Evolutionary conservation across 1,140 invertebrate species (phyloP).

Genomic region (Patella vulgata): DNA sequence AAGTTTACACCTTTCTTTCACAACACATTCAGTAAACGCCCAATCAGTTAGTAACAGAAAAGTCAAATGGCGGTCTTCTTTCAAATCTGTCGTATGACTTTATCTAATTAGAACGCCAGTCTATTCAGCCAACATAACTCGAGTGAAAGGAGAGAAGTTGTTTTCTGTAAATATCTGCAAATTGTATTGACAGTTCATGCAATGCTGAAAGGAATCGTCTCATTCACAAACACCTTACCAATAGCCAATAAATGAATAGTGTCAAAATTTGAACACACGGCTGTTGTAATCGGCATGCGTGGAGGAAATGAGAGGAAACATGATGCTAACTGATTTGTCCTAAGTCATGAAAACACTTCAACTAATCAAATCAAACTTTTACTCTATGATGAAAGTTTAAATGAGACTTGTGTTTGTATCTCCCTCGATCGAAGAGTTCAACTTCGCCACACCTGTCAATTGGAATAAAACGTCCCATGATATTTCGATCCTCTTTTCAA

Average conservation of each 20-base stretch:
- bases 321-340: background rate
- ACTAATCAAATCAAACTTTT: conserved; percentile 10
- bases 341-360: background rate
- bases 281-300: conserved; percentile 3
- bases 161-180: conserved; percentile 25
- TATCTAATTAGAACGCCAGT: conserved; percentile 15
- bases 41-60: too few relatives aligned
- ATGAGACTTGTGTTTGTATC: conserved; percentile 2
- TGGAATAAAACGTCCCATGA: background rate
- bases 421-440: background rate
- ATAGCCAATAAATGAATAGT: background rate
- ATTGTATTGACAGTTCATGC: conserved; percentile 22
- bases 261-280: background rate
- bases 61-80: too few relatives aligned
- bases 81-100: conserved; percentile 1
- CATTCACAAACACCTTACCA: conserved; percentile 16
- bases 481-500: too few relatives aligned
- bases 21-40: too few relatives aligned
- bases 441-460: background rate
- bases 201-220: conserved; percentile 3
- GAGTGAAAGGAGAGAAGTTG: conserved; percentile 18
- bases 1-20: too few relatives aligned
- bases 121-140: conserved; percentile 3
- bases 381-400: background rate
- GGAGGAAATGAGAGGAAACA: conserved; percentile 9